phyloP scores from a whole-genome alignment of 1,140 invertebrate genomes.

The Alviniconcha marisindica region DNA sequence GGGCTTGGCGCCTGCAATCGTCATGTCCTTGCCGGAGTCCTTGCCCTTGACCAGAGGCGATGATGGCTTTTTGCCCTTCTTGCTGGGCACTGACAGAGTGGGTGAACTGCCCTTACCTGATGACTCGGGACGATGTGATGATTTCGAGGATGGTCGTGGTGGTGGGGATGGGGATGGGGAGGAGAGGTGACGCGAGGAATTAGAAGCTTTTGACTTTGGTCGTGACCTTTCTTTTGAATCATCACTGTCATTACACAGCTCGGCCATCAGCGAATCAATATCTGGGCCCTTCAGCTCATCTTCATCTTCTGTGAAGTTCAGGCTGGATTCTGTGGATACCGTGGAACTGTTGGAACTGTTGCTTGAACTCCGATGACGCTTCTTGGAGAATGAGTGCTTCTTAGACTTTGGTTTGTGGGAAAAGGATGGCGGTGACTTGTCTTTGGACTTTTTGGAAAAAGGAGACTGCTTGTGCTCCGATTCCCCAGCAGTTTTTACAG shows the following conservation, averaged over 20 bases:
- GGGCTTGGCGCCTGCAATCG: neutral
- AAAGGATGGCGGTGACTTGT: neutral
- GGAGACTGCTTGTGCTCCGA: slow-evolving; percentile 27
- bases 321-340: slow-evolving; percentile 32
- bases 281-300: neutral
- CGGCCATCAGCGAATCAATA: slow-evolving; percentile 12
- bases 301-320: slow-evolving; percentile 29
- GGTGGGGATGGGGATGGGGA: neutral
- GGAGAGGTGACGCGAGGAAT: neutral
- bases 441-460: neutral
- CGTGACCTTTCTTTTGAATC: slow-evolving; percentile 9
- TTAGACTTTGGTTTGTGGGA: neutral
- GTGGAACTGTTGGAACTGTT: slow-evolving; percentile 5
- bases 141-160: neutral
- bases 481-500: neutral
- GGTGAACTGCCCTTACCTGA: slow-evolving; percentile 19
- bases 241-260: neutral
- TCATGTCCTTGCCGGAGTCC: neutral
- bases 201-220: slow-evolving; percentile 3
- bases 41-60: neutral
- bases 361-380: neutral
- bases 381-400: neutral
- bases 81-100: neutral
- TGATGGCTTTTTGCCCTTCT: slow-evolving; percentile 8
- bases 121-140: neutral